Evolutionary conservation across 2,888 invertebrate species (phyloP).

Genomic region (Pollenia griseotomentosa): DNA sequence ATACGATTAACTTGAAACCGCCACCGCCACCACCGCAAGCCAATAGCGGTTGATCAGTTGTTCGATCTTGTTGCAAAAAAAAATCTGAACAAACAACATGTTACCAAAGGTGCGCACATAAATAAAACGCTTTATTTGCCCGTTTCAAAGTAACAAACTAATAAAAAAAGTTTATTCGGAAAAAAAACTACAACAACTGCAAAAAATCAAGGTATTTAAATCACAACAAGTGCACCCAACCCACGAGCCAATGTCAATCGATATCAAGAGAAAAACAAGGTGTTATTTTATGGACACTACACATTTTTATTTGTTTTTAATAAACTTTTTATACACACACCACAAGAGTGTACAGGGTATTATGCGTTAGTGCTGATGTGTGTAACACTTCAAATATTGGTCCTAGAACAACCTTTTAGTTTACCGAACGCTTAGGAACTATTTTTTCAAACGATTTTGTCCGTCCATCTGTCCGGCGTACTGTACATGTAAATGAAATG

Average conservation of each 20-base stretch:
- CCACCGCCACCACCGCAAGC: constrained; percentile 59
- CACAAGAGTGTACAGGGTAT: too few species aligned
- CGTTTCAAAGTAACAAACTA: constrained; percentile 1
- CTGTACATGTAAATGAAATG: too few species aligned
- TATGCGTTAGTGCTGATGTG: too few species aligned
- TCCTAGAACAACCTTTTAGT: too few species aligned
- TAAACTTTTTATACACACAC: neutral
- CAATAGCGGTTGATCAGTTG: constrained; percentile 33
- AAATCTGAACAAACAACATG: constrained; percentile 13
- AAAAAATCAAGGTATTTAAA: constrained; percentile 41
- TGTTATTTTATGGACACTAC: constrained; percentile 42
- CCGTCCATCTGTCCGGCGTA: too few species aligned
- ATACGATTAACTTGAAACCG: constrained; percentile 63
- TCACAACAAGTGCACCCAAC: constrained; percentile 60
- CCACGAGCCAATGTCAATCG: constrained; percentile 58
- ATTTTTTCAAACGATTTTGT: too few species aligned
- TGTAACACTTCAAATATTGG: too few species aligned
- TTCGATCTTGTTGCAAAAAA: constrained; percentile 49
- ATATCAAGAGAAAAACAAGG: constrained; percentile 26
- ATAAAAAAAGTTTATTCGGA: neutral
- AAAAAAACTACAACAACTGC: constrained; percentile 25
- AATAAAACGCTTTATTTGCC: constrained; percentile 1
- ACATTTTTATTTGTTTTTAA: constrained; percentile 16
- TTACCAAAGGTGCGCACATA: constrained; percentile 52
- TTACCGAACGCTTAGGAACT: too few species aligned